Evolutionary conservation across 2,797 vertebrate species (phyloP), one percentile per base, ranked within the genome.

Genomic region (Odontamblyopus rebecca): DNA sequence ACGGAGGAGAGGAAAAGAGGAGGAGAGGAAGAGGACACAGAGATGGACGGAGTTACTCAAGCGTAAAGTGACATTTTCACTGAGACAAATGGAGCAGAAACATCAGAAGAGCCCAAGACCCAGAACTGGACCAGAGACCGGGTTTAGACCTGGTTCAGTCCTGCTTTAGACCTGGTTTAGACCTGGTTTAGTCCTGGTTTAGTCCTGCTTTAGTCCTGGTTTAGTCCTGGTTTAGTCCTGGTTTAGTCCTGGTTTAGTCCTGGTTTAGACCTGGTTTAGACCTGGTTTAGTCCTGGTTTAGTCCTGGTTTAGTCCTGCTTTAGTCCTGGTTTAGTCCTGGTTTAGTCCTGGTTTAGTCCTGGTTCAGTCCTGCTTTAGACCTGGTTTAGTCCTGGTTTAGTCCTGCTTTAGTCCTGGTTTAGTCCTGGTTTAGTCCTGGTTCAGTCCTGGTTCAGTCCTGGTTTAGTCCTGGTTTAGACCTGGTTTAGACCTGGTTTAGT

Each of bases 141-240:
- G 11, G 41, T 2, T 11, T 41, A 12, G 38, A 1, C 41, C 41
- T 61, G 13, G 27, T 18, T 61, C 32, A 30, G 29, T 16, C 27
- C 29, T 60, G 59, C 27, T 60, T 60, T 60, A 60, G 59, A 16
- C 59, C 59, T 32, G 59, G 59, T 30, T 60, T 60, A 60, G 59
- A 6, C 27, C 26, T 60, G 26, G 27, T 6, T 60, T 60, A 60
- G 59, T 7, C 15, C 59, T 30, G 13, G 26, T 16, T 60, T 32
- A 60, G 12, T 29, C 59, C 26, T 30, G 59, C 15, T 30, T 60
- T 30, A 30, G 26, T 5, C 27, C 59, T 32, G 59, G 0, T 30
- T 60, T 60, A 60, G 59, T 3, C 26, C 26, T 60, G 26, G 27
- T 30, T 30, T 16, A 30, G 59, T 5, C 27, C 59, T 60, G 59